Percentiles rank a stretch among this genome's conserved stretches.
phyloP scores from a whole-genome alignment of 2,888 invertebrate genomes.

The Melanargia galathea region DNA sequence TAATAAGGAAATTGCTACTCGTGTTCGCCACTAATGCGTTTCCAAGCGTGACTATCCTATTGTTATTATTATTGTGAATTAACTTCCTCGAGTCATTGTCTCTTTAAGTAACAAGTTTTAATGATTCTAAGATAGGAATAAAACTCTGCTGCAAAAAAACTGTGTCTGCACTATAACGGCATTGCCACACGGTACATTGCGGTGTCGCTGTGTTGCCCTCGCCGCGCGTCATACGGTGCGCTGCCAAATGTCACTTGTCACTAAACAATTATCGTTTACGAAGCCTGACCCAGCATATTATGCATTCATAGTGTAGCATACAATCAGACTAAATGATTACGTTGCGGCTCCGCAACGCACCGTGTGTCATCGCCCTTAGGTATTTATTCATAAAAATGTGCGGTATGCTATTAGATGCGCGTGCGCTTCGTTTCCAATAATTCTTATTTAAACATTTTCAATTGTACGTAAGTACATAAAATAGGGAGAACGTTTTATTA shows the following conservation, averaged over 20 bases:
- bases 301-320: too few relatives aligned
- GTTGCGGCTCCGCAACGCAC: too few relatives aligned
- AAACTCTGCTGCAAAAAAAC: conserved; percentile 43
- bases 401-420: conserved; percentile 58
- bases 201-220: too few relatives aligned
- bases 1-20: conserved; percentile 68
- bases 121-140: conserved; percentile 55
- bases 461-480: conserved; percentile 28
- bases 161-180: conserved; percentile 39
- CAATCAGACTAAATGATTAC: too few relatives aligned
- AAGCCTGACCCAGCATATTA: too few relatives aligned
- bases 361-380: too few relatives aligned
- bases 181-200: too few relatives aligned
- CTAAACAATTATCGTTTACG: too few relatives aligned
- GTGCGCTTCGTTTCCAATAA: conserved; percentile 58
- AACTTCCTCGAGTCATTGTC: conserved; percentile 70
- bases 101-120: conserved; percentile 55
- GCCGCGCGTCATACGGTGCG: too few relatives aligned
- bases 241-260: too few relatives aligned
- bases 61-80: conserved; percentile 69
- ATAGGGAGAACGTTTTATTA: conserved; percentile 55
- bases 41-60: conserved; percentile 68
- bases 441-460: conserved; percentile 53
- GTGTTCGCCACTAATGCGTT: conserved; percentile 66
- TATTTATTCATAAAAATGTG: conserved; percentile 40